These are phyloP conservation scores for Perithous albicinctus DNA, from an alignment of 2,888 invertebrate genomes.

Conservation along the genomic window DNA sequence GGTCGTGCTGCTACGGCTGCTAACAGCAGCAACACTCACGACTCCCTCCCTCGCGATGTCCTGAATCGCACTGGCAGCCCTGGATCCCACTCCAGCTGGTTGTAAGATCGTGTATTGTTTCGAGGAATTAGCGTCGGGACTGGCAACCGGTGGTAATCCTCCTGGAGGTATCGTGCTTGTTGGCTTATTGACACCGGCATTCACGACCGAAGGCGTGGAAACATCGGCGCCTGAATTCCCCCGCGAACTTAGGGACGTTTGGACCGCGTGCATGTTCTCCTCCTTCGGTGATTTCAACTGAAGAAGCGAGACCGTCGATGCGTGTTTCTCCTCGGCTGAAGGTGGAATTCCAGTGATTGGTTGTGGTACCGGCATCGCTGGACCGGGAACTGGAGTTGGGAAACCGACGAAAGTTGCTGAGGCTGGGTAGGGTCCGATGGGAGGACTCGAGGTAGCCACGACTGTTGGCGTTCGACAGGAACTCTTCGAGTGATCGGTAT, in stretches of 20 bases:
- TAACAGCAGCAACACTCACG: conserved; percentile 87
- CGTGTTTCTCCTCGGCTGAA: conserved; percentile 84
- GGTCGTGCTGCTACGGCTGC: conserved; percentile 81
- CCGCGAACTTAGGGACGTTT: conserved; percentile 44
- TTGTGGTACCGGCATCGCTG: conserved; percentile 80
- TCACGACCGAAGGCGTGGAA: conserved; percentile 75
- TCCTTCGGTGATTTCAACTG: conserved; percentile 85
- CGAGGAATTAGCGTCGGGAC: conserved; percentile 86
- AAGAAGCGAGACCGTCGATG: conserved; percentile 83
- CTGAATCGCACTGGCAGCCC: conserved; percentile 93
- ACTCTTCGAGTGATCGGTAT: conserved; percentile 88
- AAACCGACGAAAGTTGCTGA: conserved; percentile 91
- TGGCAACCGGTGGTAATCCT: conserved; percentile 83
- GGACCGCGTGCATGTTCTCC: conserved; percentile 75
- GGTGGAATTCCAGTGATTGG: conserved; percentile 78
- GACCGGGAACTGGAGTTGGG: conserved; percentile 85
- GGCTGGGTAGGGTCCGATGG: conserved; percentile 88
- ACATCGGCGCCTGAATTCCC: conserved; percentile 68
- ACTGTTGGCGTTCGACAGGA: conserved; percentile 79
- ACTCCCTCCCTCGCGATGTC: conserved; percentile 90
- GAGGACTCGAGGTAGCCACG: conserved; percentile 82
- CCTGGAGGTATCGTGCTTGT: conserved; percentile 72
- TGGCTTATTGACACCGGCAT: conserved; percentile 69
- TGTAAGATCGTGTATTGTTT: conserved; percentile 96
- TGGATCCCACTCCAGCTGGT: conserved; percentile 92